These are phyloP conservation scores for Diplolepis rosae DNA, from an alignment of 2,888 invertebrate species.

Conservation along the genomic window DNA sequence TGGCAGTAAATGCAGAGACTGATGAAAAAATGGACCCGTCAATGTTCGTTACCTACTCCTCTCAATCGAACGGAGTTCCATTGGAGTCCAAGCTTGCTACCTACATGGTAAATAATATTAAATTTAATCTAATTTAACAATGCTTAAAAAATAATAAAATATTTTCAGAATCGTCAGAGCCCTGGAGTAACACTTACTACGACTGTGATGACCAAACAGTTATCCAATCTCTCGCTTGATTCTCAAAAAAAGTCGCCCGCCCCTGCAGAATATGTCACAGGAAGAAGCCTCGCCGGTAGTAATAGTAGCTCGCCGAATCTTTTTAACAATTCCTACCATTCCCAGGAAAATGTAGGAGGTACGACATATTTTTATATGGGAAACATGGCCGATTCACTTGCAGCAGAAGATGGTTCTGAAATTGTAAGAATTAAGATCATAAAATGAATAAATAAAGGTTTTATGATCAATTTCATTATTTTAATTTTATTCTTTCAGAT, in stretches of 20 bases:
- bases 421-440: conserved; percentile 53
- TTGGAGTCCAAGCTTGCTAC: conserved; percentile 90
- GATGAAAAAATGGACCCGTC: conserved; percentile 81
- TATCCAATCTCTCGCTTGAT: conserved; percentile 70
- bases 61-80: conserved; percentile 83
- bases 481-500: conserved; percentile 51
- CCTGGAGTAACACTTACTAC: conserved; percentile 62
- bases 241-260: conserved; percentile 66
- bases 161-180: conserved; percentile 69
- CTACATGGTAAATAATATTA: conserved; percentile 80
- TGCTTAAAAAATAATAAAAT: background rate
- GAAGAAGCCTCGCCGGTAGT: conserved; percentile 65
- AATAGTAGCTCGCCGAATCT: conserved; percentile 70
- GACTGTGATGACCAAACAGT: conserved; percentile 68
- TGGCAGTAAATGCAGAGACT: conserved; percentile 68
- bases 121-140: conserved; percentile 6
- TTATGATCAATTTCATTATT: background rate
- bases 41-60: conserved; percentile 81
- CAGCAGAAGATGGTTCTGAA: conserved; percentile 64
- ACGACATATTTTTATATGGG: conserved; percentile 95
- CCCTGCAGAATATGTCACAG: conserved; percentile 69
- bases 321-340: conserved; percentile 71
- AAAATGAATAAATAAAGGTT: background rate
- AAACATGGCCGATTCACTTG: conserved; percentile 62
- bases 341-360: conserved; percentile 92